Percentiles rank a stretch among this genome's conserved stretches.
phyloP scores from a whole-genome alignment of 1,140 invertebrate genomes.

The Gerris buenoi region DNA sequence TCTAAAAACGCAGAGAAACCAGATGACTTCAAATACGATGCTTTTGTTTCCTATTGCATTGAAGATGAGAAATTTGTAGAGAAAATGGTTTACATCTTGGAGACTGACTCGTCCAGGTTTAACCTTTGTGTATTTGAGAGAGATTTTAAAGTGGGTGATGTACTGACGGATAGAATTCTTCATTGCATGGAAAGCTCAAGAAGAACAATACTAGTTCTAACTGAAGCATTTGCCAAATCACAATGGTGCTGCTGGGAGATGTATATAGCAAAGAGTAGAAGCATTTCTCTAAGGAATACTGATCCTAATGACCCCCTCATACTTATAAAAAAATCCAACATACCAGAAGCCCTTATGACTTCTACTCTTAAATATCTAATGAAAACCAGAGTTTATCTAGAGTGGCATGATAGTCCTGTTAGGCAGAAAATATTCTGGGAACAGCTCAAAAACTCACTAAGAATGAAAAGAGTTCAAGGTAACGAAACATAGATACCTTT shows the following conservation, averaged over 20 bases:
- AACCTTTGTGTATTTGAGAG: slow-evolving; percentile 46
- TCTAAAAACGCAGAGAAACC: background rate
- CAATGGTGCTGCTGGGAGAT: slow-evolving; percentile 52
- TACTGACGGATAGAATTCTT: slow-evolving; percentile 43
- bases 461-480: too few relatives aligned
- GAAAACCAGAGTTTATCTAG: slow-evolving; percentile 44
- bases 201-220: slow-evolving; percentile 43
- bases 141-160: slow-evolving; percentile 44
- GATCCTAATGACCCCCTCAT: slow-evolving; percentile 37
- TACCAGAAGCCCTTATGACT: slow-evolving; percentile 35
- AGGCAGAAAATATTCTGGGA: slow-evolving; percentile 38
- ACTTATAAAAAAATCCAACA: slow-evolving; percentile 39
- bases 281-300: slow-evolving; percentile 21
- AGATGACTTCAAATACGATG: slow-evolving; percentile 38
- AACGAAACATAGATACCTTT: too few relatives aligned
- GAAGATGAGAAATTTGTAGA: slow-evolving; percentile 44
- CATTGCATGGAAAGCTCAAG: slow-evolving; percentile 40
- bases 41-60: slow-evolving; percentile 47
- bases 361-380: slow-evolving; percentile 40
- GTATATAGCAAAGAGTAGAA: slow-evolving; percentile 35
- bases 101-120: slow-evolving; percentile 35
- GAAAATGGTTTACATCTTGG: slow-evolving; percentile 38
- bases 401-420: slow-evolving; percentile 33
- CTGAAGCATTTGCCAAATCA: slow-evolving; percentile 43
- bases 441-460: slow-evolving; percentile 29